Conservation (phyloP, 37 sponge, comb jelly and placozoan species). For the Lycopodina hypogea region DNA sequence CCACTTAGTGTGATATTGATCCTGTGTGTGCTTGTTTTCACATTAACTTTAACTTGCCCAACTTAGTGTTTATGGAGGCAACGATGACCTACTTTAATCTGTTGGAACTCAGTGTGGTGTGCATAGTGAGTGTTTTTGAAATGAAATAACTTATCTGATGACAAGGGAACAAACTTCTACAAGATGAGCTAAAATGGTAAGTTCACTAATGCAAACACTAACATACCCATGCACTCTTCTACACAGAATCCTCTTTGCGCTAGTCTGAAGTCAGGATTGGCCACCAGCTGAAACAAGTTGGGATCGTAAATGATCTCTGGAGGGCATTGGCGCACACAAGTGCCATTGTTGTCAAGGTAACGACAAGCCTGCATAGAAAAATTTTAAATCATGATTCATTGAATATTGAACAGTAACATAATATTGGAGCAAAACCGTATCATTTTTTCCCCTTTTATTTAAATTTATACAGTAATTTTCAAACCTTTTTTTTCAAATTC, state of each 20-base stretch:
- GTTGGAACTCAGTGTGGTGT: too few relatives aligned
- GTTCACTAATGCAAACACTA: not conserved
- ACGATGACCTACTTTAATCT: too few relatives aligned
- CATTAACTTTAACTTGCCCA: too few relatives aligned
- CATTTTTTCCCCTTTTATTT: not conserved
- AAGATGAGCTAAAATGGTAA: not conserved
- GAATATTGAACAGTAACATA: not conserved
- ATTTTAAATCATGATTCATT: not conserved
- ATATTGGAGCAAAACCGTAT: not conserved
- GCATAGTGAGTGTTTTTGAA: too few relatives aligned
- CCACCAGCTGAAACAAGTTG: constrained; percentile 5
- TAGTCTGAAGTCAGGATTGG: constrained; percentile 49
- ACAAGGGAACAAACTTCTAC: not conserved
- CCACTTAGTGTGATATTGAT: too few relatives aligned
- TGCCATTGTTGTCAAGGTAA: constrained; percentile 61
- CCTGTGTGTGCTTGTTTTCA: too few relatives aligned
- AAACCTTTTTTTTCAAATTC: not conserved
- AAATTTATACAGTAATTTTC: not conserved
- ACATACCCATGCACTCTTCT: constrained; percentile 49
- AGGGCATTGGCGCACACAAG: constrained; percentile 61
- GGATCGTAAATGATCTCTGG: constrained; percentile 33
- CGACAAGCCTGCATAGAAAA: constrained; percentile 45
- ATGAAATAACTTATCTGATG: not conserved
- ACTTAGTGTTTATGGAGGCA: too few relatives aligned
- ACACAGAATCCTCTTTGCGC: constrained; percentile 50